Base-by-base conservation (phyloP, 2,888 invertebrate genomes). In the Cabera pusaria region DNA sequence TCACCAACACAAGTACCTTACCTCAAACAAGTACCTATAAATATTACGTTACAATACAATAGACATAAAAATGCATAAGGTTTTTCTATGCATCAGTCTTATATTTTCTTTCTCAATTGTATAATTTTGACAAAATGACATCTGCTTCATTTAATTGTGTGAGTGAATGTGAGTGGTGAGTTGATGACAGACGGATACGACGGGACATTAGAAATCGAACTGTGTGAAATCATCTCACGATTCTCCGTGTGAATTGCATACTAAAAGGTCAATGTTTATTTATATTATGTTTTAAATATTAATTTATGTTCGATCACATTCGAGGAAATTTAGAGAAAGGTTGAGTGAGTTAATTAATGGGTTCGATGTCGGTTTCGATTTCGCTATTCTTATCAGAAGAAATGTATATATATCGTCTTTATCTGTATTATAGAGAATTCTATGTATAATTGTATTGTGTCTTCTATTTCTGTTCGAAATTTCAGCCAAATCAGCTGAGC, bases 141-240 rank as follows among this genome's bases (percentile, higher is more conserved):
- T 23, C 11, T 26, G 5, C 26, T 34, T 26, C 14, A 20, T 34
- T 26, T 28, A 8, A 11, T 11, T 21, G 5, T n/a, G n/a, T 7
- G 22, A 18, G 29, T 22, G 18, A 14, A 19, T 26, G 29, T 27
- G 18, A 20, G 29, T 21, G 10, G n/a, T n/a, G n/a, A n/a, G n/a
- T n/a, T n/a, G 8, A 10, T 33, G 44, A 45, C 44, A 53, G 37
- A 48, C 66, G 61, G 65, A 66, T 65, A 54, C 39, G 21, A 37
- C 41, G 55, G 61, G 60, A 57, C 62, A 53, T 59, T 61, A 67
- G 63, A 66, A 57, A 59, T 56, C 52, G 52, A 59, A 44, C 49
- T 44, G 44, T 52, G 49, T 49, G 48, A 53, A 52, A 54, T 47
- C 42, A 57, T 58, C 56, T 51, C 55, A 55, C 43, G 52, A 48